Percentiles rank a stretch among this genome's conserved stretches.
phyloP scores from a whole-genome alignment of 2,888 invertebrate species.

The Tinea trinotella region DNA sequence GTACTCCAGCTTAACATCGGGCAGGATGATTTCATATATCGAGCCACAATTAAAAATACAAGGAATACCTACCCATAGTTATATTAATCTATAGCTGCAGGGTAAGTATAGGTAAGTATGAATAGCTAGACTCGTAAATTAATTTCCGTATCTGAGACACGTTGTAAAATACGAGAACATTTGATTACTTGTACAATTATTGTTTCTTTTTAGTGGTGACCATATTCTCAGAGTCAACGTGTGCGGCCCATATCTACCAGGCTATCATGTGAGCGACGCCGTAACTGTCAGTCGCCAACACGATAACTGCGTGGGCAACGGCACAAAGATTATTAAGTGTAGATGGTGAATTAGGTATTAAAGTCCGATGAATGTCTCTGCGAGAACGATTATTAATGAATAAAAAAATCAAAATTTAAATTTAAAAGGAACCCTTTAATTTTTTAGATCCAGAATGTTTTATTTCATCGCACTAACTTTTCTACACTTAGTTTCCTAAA shows the following conservation, averaged over 20 bases:
- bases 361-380: neutral
- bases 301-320: slow-evolving; percentile 47
- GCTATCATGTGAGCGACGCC: slow-evolving; percentile 49
- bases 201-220: neutral
- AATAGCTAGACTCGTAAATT: neutral
- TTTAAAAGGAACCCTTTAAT: no score
- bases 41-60: no score
- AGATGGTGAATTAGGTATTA: slow-evolving; percentile 25
- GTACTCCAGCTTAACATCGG: no score
- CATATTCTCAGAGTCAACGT: slow-evolving; percentile 35
- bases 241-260: slow-evolving; percentile 54
- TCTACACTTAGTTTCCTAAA: no score
- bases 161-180: neutral
- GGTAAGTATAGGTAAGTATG: no score
- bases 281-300: slow-evolving; percentile 54
- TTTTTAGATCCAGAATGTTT: no score
- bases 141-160: neutral
- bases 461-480: no score
- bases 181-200: neutral
- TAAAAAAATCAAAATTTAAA: no score
- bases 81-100: no score
- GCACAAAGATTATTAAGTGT: slow-evolving; percentile 31
- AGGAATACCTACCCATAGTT: no score
- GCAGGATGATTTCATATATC: no score
- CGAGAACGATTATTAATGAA: no score